Conservation (phyloP, 2,888 invertebrate species). For the Nebria brevicollis region DNA sequence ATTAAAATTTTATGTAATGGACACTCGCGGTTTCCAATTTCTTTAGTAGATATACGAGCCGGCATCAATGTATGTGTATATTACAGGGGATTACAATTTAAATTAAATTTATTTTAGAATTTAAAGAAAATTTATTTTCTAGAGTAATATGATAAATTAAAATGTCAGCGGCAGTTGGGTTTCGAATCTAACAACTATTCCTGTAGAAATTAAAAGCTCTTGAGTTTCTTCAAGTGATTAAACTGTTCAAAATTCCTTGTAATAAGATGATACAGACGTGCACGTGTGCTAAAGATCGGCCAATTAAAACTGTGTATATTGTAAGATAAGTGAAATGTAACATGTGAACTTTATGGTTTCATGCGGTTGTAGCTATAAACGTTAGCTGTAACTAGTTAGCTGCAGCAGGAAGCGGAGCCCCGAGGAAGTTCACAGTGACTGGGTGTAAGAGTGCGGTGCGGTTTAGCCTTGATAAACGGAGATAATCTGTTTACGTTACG, state of each 20-base stretch:
- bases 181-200: too few species aligned
- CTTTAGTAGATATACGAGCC: too few species aligned
- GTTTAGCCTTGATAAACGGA: neutral
- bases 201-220: too few species aligned
- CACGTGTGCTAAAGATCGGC: neutral
- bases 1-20: neutral
- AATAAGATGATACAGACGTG: neutral
- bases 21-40: too few species aligned
- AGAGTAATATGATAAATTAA: too few species aligned
- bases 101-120: too few species aligned
- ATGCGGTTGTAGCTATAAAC: neutral
- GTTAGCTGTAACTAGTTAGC: neutral
- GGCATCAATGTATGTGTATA: too few species aligned
- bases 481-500: neutral
- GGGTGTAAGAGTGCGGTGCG: neutral
- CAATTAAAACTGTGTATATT: neutral
- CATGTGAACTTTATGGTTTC: neutral
- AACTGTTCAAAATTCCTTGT: neutral
- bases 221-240: neutral
- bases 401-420: neutral
- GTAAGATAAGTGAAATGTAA: constrained; percentile 1
- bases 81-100: too few species aligned
- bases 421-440: neutral
- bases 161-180: too few species aligned
- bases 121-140: too few species aligned